Conservation (phyloP, 2,888 invertebrate genomes). For the Strigamia maritima region DNA sequence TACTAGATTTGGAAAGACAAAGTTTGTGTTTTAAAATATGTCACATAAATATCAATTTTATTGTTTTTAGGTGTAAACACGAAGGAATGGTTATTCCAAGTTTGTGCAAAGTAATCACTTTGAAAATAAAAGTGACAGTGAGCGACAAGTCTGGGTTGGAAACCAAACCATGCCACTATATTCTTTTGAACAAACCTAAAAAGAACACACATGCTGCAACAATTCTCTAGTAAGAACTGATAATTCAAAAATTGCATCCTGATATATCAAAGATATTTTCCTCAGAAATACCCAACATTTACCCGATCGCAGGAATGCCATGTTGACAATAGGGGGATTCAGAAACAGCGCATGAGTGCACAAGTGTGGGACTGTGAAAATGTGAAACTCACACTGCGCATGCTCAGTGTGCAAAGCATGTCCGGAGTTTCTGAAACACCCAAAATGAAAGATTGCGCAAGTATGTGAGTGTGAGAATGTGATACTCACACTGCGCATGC, state of each 20-base stretch:
- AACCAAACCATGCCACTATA: neutral
- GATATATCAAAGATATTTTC: neutral
- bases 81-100: neutral
- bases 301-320: neutral
- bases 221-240: neutral
- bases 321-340: no score
- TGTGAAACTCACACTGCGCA: no score
- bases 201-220: neutral
- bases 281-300: neutral
- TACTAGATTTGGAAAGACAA: slow-evolving; percentile 3
- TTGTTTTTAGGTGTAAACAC: neutral
- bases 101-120: neutral
- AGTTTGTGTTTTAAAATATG: neutral
- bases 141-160: neutral
- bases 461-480: no score
- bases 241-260: no score
- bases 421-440: no score
- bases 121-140: neutral
- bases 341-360: no score
- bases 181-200: neutral
- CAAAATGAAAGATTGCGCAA: no score
- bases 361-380: no score
- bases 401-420: no score
- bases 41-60: neutral
- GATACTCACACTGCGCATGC: no score